Conservation (phyloP, 2,888 invertebrate genomes). For the Trissolcus brochymenae region DNA sequence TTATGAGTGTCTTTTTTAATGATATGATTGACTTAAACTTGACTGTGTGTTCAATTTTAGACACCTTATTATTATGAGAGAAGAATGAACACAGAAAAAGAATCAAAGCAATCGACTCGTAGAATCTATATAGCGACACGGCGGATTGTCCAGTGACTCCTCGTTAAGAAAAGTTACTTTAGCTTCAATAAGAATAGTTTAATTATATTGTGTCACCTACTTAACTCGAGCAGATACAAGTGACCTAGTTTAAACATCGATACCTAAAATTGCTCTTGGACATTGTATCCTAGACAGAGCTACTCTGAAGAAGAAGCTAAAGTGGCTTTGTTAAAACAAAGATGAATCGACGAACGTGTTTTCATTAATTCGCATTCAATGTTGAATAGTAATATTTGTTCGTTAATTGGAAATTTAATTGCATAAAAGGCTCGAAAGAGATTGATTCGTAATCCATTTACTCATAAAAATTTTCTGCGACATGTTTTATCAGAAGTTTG, state of each 20-base stretch:
- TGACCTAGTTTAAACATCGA: conserved; percentile 49
- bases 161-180: conserved; percentile 42
- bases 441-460: background rate
- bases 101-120: background rate
- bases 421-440: too few species aligned
- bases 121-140: background rate
- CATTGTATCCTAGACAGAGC: conserved; percentile 16
- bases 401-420: too few species aligned
- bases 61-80: background rate
- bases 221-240: conserved; percentile 31
- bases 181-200: conserved; percentile 38
- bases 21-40: too few species aligned
- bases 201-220: conserved; percentile 46
- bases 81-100: background rate
- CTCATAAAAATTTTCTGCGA: too few species aligned
- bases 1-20: too few species aligned
- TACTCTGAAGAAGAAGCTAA: conserved; percentile 11
- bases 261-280: conserved; percentile 34
- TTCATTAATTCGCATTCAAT: conserved; percentile 15
- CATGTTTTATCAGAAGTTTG: too few species aligned
- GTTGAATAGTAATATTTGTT: conserved; percentile 17
- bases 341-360: conserved; percentile 36
- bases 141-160: conserved; percentile 31
- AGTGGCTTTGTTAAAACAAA: conserved; percentile 28
- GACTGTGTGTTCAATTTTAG: background rate